Base-by-base conservation (phyloP, 2,113 vertebrate species). In the Typhlomys cinereus region DNA sequence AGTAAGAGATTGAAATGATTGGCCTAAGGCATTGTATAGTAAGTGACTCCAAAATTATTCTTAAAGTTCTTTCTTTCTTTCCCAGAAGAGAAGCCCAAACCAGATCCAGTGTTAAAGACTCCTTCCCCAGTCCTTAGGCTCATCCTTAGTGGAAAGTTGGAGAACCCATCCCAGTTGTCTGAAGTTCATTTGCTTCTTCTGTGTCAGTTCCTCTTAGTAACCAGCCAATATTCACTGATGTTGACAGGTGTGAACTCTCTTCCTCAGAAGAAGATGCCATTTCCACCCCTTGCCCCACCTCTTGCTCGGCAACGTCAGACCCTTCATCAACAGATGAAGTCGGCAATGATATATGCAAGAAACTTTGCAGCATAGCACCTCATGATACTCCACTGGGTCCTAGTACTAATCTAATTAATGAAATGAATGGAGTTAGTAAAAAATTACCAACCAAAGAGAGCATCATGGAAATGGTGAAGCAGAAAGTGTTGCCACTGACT, bases 21-120 rank as follows among this genome's bases (percentile, higher is more conserved):
- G 36, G 6, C 41, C 15, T 54, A 50, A 70, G 69, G 62, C 61
- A 81, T n/a, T 50, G 0, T 73, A 7, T 54, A 48, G 41, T 88
- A 23, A 91, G 20, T 91, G 41, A 31, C 93, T 17, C 23, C 89
- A 31, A n/a, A 80, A 66, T 85, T 73, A 59, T 89, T 90, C 31
- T 57, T 70, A 29, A 97, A 96, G 96, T 41, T 1, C 20, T 94
- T 52, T 27, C 50, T 94, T 90, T 84, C 95, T 64, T 86, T 92
- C 39, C 27, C 86, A 99, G 99, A 99, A 97, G 98, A 99, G 96
- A 98, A 98, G 97, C 98, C 98, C 97, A 99, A 99, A 98, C 96
- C 97, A 95, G 99, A 99, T 88, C 96, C 98, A 96, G 98, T 98
- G 94, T 98, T 98, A 98, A 99, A 98, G 98, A 97, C 99, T 96